Evolutionary conservation across 2,113 vertebrate species (phyloP).

Genomic region (Alethe diademata): DNA sequence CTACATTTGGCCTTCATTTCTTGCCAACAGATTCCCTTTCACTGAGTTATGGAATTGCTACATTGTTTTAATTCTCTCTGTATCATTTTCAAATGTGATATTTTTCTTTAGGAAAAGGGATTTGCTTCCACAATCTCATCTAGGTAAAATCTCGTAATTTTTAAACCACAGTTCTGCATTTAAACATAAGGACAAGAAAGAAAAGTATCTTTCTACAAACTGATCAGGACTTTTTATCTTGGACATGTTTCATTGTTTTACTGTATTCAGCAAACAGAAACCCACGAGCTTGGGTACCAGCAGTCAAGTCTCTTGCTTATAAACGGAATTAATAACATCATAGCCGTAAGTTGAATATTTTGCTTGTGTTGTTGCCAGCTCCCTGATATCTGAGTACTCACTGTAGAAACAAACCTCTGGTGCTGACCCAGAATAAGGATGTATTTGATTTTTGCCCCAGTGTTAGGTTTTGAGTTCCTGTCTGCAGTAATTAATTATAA

Average conservation of each 20-base stretch:
- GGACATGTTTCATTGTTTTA: neutral
- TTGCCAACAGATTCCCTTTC: neutral
- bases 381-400: neutral
- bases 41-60: neutral
- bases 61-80: neutral
- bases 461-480: neutral
- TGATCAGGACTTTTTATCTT: neutral
- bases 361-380: neutral
- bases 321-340: neutral
- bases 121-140: neutral
- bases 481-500: slow-evolving; percentile 44
- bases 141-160: neutral
- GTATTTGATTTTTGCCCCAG: neutral
- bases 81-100: neutral
- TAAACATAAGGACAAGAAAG: neutral
- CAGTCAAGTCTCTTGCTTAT: neutral
- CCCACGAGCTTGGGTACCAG: neutral
- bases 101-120: neutral
- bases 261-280: neutral
- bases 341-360: slow-evolving; percentile 5
- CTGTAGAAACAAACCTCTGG: neutral
- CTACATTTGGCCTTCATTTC: neutral
- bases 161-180: neutral
- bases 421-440: neutral
- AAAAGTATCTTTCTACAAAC: neutral